Evolutionary conservation across 2,888 invertebrate species (phyloP), one percentile per base, ranked within the genome.

Genomic region (Polyploca ridens): DNA sequence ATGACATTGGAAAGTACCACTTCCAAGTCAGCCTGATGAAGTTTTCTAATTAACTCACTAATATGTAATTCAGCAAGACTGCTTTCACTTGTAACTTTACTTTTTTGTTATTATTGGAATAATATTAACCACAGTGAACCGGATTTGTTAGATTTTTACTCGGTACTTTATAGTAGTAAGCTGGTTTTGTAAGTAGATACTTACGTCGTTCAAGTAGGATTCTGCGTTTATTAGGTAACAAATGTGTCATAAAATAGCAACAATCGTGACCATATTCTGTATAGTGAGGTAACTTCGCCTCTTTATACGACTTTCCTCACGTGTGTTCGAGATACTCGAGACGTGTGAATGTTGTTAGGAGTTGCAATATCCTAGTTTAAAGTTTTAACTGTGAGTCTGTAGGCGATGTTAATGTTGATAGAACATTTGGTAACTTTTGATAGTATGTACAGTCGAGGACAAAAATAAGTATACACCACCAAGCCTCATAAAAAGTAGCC

Each of bases 141-240:
- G 60, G 60, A 60, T 38, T 41, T 41, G 61, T 41, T n/a, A 6
- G 60, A 6, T 60, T 41, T 41, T 10, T 11, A 41, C 16, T 38
- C n/a, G 27, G 44, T 19, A 38, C 19, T 11, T 38, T 35, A 11
- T 44, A 41, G 16, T 60, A 6, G 41, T 38, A 41, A 41, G 61
- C 61, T 54, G 54, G 44, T 19, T 6, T 13, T 19, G n/a, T 33
- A 14, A 13, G 41, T n/a, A 19, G 5, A 13, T 19, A 19, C 16
- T 41, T 60, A 14, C 41, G 27, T 27, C 19, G 27, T 35, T 44
- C 13, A 61, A 19, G 41, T 59, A 8, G n/a, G 38, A 59, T 59
- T 44, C 10, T 11, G 7, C 44, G 61, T 44, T 60, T 61, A 61
- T 61, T 61, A 61, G 19, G 41, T 60, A 60, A 60, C 60, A 16